Conservation (phyloP, 2,888 invertebrate genomes). For the Callosobruchus maculatus region DNA sequence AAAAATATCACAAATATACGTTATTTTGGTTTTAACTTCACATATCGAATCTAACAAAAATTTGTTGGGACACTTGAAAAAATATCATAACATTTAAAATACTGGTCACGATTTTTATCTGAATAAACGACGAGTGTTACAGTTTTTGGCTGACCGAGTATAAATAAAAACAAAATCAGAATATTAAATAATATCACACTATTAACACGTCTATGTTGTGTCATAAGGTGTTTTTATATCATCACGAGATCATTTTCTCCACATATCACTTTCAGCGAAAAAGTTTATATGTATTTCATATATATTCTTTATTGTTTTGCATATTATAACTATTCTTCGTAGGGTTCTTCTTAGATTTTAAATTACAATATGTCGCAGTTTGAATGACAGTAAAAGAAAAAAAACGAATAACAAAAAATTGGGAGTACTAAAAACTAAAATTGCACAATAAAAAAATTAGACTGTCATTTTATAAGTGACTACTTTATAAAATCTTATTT, state of each 20-base stretch:
- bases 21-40: too few species aligned
- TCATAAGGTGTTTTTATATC: constrained; percentile 40
- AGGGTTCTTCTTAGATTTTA: constrained; percentile 7
- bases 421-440: constrained; percentile 24
- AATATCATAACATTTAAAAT: background rate
- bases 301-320: constrained; percentile 14
- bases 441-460: constrained; percentile 27
- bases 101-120: background rate
- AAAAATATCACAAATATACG: too few species aligned
- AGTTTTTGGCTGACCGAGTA: constrained; percentile 14
- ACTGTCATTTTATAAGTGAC: constrained; percentile 5
- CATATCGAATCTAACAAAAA: too few species aligned
- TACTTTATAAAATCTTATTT: background rate
- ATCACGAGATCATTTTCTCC: constrained; percentile 48
- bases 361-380: background rate
- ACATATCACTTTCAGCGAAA: constrained; percentile 32
- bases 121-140: constrained; percentile 5
- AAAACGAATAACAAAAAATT: constrained; percentile 7
- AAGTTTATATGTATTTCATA: constrained; percentile 11
- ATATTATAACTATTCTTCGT: constrained; percentile 9
- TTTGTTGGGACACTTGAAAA: background rate
- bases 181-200: constrained; percentile 53
- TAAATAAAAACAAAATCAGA: constrained; percentile 45
- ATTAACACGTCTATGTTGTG: constrained; percentile 43
- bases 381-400: constrained; percentile 10